Conservation (phyloP, 2,113 vertebrate species). For the Crotalus viridis region DNA sequence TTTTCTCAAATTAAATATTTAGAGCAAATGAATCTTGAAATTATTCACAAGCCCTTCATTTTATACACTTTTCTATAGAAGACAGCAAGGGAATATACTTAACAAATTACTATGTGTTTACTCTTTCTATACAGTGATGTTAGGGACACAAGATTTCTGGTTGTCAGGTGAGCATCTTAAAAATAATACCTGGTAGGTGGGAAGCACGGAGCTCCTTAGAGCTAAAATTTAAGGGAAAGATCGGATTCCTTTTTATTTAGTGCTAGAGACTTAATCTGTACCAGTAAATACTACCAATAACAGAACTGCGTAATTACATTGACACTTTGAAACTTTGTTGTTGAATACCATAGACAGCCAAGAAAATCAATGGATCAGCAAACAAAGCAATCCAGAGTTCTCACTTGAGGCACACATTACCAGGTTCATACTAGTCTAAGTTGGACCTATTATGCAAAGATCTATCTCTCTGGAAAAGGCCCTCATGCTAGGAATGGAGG, state of each 20-base stretch:
- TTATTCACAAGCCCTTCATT: slow-evolving; percentile 21
- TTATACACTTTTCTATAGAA: background rate
- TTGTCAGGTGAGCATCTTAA: background rate
- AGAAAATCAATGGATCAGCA: background rate
- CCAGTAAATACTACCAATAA: background rate
- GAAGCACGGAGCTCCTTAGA: background rate
- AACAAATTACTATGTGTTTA: background rate
- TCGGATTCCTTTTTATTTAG: background rate
- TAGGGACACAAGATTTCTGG: background rate
- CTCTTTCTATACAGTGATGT: background rate
- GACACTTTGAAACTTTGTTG: background rate
- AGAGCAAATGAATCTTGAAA: background rate
- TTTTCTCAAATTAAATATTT: background rate
- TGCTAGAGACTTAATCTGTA: background rate
- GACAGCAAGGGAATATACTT: slow-evolving; percentile 15
- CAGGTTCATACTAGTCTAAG: background rate
- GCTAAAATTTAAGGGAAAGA: slow-evolving; percentile 7
- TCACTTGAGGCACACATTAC: background rate
- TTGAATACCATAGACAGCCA: background rate
- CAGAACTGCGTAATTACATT: background rate
- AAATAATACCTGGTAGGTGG: slow-evolving; percentile 7
- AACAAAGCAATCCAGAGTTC: background rate
- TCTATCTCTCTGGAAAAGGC: background rate
- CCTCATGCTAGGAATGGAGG: background rate
- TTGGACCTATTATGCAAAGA: background rate